Percentiles rank a stretch among this genome's conserved stretches.
phyloP scores from a whole-genome alignment of 2,113 vertebrate species.

The Pollimyrus isidori region DNA sequence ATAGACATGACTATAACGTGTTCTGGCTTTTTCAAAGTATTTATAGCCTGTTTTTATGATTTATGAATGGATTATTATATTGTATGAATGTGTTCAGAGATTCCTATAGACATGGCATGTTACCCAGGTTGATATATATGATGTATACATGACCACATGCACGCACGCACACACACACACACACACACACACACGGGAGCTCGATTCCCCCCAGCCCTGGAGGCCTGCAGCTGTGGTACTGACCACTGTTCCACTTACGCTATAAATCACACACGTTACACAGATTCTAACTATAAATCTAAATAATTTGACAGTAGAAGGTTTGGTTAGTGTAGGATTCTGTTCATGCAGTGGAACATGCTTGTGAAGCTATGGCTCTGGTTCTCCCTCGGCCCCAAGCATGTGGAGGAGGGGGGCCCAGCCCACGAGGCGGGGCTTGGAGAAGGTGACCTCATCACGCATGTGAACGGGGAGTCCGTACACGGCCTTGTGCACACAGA shows the following conservation, averaged over 20 bases:
- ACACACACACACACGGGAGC: neutral
- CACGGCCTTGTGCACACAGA: slow-evolving; percentile 87
- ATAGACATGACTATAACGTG: neutral
- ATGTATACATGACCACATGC: neutral
- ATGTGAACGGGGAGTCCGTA: slow-evolving; percentile 84
- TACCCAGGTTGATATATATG: neutral
- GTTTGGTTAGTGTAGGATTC: neutral
- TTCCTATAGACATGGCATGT: neutral
- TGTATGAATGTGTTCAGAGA: neutral
- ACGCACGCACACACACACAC: neutral
- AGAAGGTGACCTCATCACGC: slow-evolving; percentile 85
- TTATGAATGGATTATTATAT: neutral
- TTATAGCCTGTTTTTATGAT: neutral
- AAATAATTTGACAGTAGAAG: neutral
- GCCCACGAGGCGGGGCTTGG: slow-evolving; percentile 82
- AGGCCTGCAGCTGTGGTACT: slow-evolving; percentile 75
- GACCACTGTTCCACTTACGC: slow-evolving; percentile 24
- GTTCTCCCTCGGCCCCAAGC: slow-evolving; percentile 50
- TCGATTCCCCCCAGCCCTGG: neutral
- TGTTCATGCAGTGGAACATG: neutral
- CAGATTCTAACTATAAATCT: neutral
- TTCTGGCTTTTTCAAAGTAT: neutral
- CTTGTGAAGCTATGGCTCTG: neutral
- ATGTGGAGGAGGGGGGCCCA: slow-evolving; percentile 81
- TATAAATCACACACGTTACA: neutral